phyloP scores from a whole-genome alignment of 2,888 invertebrate species.

The Catonia carolina region DNA sequence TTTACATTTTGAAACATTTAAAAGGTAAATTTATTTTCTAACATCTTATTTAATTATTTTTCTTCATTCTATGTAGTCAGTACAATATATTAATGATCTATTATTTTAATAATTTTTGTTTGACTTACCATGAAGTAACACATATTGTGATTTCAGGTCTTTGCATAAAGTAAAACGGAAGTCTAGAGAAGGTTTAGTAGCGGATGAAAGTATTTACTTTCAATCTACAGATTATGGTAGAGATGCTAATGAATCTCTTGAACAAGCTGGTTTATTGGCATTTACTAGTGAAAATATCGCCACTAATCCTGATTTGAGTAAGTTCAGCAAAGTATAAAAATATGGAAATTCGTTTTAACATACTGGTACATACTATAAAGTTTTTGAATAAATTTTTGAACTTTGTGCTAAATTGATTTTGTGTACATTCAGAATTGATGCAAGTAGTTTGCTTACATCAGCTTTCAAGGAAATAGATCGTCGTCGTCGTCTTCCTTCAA shows the following conservation, averaged over 20 bases:
- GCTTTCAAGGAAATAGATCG: no score
- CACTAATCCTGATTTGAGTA: neutral
- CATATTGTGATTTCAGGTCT: no score
- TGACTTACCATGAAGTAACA: no score
- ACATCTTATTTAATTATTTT: no score
- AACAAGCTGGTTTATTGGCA: constrained; percentile 22
- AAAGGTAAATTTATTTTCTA: constrained; percentile 34
- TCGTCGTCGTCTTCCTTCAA: no score
- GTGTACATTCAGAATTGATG: no score
- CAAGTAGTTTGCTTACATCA: no score
- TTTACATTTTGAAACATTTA: constrained; percentile 38
- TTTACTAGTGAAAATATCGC: constrained; percentile 20
- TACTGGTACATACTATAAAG: neutral
- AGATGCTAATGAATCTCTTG: constrained; percentile 48
- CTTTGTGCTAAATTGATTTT: no score
- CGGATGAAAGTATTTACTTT: constrained; percentile 39
- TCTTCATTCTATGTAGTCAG: neutral
- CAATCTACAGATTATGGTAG: constrained; percentile 46
- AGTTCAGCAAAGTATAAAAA: neutral
- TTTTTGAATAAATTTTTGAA: no score
- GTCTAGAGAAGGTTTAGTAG: constrained; percentile 37
- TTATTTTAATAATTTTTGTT: neutral
- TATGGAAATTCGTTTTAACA: neutral
- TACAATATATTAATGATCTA: neutral
- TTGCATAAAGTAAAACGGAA: constrained; percentile 38